These are phyloP conservation scores for Hydraecia micacea DNA, from an alignment of 2,888 invertebrate species.

Conservation along the genomic window DNA sequence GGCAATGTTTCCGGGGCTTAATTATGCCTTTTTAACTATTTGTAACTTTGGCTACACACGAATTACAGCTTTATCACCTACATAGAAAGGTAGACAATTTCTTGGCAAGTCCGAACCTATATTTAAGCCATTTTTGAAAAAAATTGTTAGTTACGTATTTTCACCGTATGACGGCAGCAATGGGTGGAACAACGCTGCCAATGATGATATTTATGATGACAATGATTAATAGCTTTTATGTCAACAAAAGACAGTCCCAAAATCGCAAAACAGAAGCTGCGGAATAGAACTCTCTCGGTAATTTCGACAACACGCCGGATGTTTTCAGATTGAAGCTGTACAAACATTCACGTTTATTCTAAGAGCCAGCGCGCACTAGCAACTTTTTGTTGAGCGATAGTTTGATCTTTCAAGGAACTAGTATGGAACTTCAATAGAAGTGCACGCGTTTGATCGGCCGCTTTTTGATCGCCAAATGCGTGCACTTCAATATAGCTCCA, in stretches of 20 bases:
- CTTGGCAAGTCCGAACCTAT: background rate
- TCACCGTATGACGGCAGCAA: too few species aligned
- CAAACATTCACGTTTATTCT: conserved; percentile 12
- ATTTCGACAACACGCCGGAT: conserved; percentile 28
- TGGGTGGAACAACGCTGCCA: background rate
- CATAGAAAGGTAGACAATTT: too few species aligned
- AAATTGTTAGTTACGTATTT: background rate
- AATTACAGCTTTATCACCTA: too few species aligned
- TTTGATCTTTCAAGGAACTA: too few species aligned
- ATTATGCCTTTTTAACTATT: too few species aligned
- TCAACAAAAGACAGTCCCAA: background rate
- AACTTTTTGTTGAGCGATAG: too few species aligned
- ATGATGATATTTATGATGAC: background rate
- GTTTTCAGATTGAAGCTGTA: conserved; percentile 14
- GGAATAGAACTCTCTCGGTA: background rate
- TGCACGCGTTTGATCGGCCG: too few species aligned
- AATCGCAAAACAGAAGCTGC: background rate
- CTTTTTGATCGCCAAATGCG: too few species aligned
- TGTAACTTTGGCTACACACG: too few species aligned
- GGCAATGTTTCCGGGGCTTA: too few species aligned
- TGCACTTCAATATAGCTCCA: too few species aligned
- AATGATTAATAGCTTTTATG: background rate
- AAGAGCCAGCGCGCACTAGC: background rate
- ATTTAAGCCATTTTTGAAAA: background rate
- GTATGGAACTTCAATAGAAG: too few species aligned